Conservation (phyloP, 2,888 invertebrate species). For the Eremobia ochroleuca region DNA sequence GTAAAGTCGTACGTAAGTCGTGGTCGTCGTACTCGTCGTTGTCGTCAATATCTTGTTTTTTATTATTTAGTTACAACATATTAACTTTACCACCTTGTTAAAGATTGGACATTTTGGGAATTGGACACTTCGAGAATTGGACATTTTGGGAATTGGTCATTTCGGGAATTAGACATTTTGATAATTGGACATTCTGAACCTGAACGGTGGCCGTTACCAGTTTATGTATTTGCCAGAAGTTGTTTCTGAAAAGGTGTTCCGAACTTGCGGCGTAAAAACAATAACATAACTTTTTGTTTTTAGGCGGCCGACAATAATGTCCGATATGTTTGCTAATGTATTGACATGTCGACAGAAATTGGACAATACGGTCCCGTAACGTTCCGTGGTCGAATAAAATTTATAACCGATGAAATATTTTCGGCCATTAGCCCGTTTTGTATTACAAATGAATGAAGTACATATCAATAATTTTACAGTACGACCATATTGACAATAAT, state of each 20-base stretch:
- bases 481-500: constrained; percentile 14
- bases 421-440: constrained; percentile 27
- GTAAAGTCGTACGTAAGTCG: no score
- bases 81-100: no score
- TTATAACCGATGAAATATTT: constrained; percentile 45
- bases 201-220: no score
- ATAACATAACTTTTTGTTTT: constrained; percentile 32
- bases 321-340: constrained; percentile 52
- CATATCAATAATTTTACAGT: constrained; percentile 32
- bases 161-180: no score
- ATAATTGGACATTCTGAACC: no score
- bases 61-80: no score
- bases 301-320: constrained; percentile 21
- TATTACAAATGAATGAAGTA: constrained; percentile 39
- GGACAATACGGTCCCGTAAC: constrained; percentile 38
- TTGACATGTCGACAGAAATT: constrained; percentile 59
- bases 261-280: constrained; percentile 20
- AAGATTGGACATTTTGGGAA: no score
- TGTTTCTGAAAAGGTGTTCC: constrained; percentile 28
- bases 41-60: no score
- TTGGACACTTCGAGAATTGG: no score
- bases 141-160: no score
- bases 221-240: constrained; percentile 36
- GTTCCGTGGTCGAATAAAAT: constrained; percentile 37
- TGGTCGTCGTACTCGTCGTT: no score